Percentiles rank a stretch among this genome's conserved stretches.
Evolutionary conservation across 2,113 vertebrate genomes (phyloP).

Genomic region (Pavo muticus): DNA sequence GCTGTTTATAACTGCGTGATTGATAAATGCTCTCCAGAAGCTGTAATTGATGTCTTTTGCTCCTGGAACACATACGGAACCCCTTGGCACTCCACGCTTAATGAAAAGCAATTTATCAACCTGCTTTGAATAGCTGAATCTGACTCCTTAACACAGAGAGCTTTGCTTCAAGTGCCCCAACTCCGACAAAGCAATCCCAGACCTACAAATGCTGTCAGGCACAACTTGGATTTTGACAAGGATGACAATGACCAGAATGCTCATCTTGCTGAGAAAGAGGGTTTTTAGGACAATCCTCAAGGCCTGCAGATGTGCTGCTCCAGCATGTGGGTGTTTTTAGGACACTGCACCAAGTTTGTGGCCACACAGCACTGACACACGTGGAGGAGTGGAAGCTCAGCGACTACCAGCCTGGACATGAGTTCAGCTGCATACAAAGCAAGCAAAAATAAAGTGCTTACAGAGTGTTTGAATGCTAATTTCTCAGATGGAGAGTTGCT

Average conservation of each 20-base stretch:
- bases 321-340: neutral
- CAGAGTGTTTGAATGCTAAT: constrained; percentile 47
- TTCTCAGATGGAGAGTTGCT: constrained; percentile 38
- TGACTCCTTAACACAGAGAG: constrained; percentile 43
- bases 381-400: neutral
- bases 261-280: neutral
- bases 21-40: constrained; percentile 64
- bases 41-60: constrained; percentile 61
- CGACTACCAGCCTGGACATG: constrained; percentile 12
- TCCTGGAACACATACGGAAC: constrained; percentile 53
- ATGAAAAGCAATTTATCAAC: constrained; percentile 75
- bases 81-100: constrained; percentile 57
- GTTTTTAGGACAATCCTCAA: neutral
- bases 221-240: neutral
- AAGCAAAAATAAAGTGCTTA: constrained; percentile 58
- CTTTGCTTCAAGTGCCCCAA: constrained; percentile 32
- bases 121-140: constrained; percentile 56
- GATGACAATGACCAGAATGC: neutral
- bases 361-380: neutral
- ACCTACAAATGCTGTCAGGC: neutral
- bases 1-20: constrained; percentile 55
- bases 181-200: neutral
- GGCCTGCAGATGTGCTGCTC: neutral
- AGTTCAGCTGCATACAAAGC: constrained; percentile 59
- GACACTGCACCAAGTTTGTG: neutral